Percentiles rank a stretch among this genome's conserved stretches.
Evolutionary conservation across 2,113 vertebrate genomes (phyloP).

Genomic region (Danionella cerebrum): DNA sequence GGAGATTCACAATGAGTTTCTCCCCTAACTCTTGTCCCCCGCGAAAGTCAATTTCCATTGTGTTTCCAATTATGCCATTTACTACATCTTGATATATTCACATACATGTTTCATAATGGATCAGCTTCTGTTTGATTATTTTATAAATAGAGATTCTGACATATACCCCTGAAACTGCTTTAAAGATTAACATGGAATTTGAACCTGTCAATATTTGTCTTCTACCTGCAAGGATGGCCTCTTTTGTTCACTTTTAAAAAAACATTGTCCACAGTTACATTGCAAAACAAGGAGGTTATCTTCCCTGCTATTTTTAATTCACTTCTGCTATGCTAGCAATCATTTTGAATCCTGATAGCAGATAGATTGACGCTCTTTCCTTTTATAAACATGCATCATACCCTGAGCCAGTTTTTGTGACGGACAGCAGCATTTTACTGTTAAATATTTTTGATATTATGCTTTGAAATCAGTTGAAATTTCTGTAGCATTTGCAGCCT

Average conservation of each 20-base stretch:
- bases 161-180: not conserved
- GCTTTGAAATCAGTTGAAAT: not conserved
- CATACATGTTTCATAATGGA: too few relatives aligned
- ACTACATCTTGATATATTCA: too few relatives aligned
- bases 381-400: not conserved
- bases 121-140: too few relatives aligned
- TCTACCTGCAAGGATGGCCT: not conserved
- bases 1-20: too few relatives aligned
- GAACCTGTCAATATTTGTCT: not conserved
- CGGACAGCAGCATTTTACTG: not conserved
- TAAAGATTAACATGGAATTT: conserved; percentile 2
- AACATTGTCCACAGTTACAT: not conserved
- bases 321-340: not conserved
- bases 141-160: too few relatives aligned
- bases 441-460: not conserved
- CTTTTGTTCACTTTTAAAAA: not conserved
- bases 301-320: not conserved
- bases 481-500: conserved; percentile 15
- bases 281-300: not conserved
- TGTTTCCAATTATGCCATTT: too few relatives aligned
- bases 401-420: not conserved
- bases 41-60: too few relatives aligned
- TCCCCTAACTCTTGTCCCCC: too few relatives aligned
- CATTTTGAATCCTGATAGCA: not conserved
- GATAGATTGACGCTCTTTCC: not conserved